Evolutionary conservation across 2,113 vertebrate species (phyloP).

Genomic region (Strigops habroptila): DNA sequence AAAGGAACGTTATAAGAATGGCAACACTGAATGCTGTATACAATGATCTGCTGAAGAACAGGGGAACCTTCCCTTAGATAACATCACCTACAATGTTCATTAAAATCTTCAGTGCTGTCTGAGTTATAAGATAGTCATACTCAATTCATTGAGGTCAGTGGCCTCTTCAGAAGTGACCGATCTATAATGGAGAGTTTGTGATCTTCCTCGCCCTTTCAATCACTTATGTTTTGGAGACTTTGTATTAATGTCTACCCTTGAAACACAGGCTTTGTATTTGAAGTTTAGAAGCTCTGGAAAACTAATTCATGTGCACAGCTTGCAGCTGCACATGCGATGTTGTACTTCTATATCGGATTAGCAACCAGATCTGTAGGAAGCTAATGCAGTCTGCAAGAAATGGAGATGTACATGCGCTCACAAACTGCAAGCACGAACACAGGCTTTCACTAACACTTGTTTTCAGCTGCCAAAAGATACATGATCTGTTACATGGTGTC

Average conservation of each 20-base stretch:
- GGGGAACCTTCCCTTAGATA: not conserved
- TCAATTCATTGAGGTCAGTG: not conserved
- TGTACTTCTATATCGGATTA: not conserved
- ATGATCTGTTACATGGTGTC: not conserved
- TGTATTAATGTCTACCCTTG: not conserved
- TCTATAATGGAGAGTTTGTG: not conserved
- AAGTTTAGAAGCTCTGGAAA: not conserved
- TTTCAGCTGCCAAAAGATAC: not conserved
- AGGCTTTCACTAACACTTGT: not conserved
- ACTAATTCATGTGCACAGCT: rapidly evolving
- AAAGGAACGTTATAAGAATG: not conserved
- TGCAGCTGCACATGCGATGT: not conserved
- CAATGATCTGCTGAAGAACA: not conserved
- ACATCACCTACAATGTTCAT: not conserved
- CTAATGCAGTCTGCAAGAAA: not conserved
- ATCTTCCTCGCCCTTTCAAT: not conserved
- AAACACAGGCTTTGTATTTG: not conserved
- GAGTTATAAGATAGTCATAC: not conserved
- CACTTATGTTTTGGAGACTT: not conserved
- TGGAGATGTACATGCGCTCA: not conserved
- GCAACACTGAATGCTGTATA: not conserved
- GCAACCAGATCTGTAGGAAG: not conserved
- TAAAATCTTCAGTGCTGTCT: not conserved
- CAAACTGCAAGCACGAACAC: not conserved
- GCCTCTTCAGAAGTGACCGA: not conserved